A percentile compares a stretch with the other conserved stretches of the same genome.
phyloP scores from a whole-genome alignment of 2,113 vertebrate species.

The Ellobius talpinus region DNA sequence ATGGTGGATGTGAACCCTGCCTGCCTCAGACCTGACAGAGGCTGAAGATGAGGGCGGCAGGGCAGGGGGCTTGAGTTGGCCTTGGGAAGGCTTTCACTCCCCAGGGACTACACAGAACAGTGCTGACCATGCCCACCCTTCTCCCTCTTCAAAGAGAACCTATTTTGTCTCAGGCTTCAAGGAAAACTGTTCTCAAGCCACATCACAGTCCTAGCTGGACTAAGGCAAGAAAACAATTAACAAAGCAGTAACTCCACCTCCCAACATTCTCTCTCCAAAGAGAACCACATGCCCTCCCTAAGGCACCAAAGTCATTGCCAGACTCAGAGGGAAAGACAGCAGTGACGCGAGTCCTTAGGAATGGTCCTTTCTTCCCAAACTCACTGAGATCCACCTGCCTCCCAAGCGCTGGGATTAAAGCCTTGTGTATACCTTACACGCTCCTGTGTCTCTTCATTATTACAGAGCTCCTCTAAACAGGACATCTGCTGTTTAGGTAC shows the following conservation, averaged over 20 bases:
- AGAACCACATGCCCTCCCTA: background rate
- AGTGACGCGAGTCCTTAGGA: background rate
- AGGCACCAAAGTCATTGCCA: background rate
- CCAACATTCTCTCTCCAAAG: background rate
- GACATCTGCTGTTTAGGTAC: background rate
- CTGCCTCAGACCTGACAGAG: background rate
- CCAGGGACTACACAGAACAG: background rate
- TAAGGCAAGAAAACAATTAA: background rate
- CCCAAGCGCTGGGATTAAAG: too few relatives aligned
- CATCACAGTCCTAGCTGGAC: background rate
- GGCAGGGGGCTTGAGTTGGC: background rate
- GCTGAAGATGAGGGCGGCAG: background rate
- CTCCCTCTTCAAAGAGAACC: background rate
- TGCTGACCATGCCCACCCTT: background rate
- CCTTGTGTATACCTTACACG: too few relatives aligned
- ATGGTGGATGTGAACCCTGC: background rate
- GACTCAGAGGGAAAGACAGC: background rate
- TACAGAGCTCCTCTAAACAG: background rate
- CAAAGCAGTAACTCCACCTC: background rate
- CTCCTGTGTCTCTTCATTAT: background rate
- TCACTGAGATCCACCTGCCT: too few relatives aligned
- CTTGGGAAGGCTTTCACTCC: background rate
- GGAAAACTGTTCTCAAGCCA: background rate
- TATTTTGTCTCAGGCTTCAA: slow-evolving; percentile 10
- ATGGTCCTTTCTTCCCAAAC: background rate